Base-by-base conservation (phyloP, 2,888 invertebrate genomes). In the Malthinus seriepunctatus region DNA sequence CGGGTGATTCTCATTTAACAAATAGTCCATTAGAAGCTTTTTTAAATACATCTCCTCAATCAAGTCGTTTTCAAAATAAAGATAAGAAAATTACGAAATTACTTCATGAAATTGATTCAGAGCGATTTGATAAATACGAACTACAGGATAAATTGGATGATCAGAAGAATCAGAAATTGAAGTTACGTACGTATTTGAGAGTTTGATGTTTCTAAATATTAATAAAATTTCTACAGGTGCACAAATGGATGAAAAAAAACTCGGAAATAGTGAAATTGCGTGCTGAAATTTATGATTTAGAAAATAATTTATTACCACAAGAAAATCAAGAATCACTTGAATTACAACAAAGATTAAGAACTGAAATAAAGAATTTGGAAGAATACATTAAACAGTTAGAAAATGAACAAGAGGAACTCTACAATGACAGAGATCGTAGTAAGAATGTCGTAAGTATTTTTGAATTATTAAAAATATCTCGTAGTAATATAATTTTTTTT, bases 111-210 rank as follows among this genome's bases (percentile, higher is more conserved):
- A 72, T 88, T 5, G 87, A 88, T 63, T 80, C 84, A 0, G 85
- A 87, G 71, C 78, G 83, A 35, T 86, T 84, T 69, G 88, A 88
- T 67, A 84, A 86, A 50, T 81, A 80, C 55, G 86, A 84, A 67
- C 69, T 88, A 11, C 83, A 84, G 56, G 85, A 86, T 32, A 87
- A 88, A 67, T 69, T 88, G 0, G 75, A 78, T 31, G 76, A 79
- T 44, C 83, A 83, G 34, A 81, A 83, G 54, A 77, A 80, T 34
- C 83, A 80, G 67, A 76, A 85, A 60, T 78, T 82, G 54, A 83
- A 82, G 67, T 72, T 88, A 35, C 78, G 86, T 81, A 75, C 76
- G 75, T 56, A 10, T 37, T 48, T 14, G 15, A 8, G 39, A 10
- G 9, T 14, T 32, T 38, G 32, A 10, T 5, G 0, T 33, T 31